A percentile compares a stretch with the other conserved stretches of the same genome.
Evolutionary conservation across 1,140 invertebrate species (phyloP).

Genomic region (Aricia agestis): DNA sequence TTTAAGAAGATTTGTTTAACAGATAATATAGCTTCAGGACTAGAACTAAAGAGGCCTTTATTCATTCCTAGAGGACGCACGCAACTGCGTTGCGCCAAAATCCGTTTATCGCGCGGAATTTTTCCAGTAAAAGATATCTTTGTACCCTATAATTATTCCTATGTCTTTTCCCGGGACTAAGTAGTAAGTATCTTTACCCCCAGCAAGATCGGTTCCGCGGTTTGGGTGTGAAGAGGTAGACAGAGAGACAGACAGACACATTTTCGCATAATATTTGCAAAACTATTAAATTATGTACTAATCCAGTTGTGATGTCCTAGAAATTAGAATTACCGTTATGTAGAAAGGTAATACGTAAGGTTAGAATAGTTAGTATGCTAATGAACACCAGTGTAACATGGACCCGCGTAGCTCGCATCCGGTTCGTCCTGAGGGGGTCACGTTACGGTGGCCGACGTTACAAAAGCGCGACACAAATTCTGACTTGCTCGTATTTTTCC

Average conservation of each 20-base stretch:
- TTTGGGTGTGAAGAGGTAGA: too few relatives aligned
- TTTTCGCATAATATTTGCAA: too few relatives aligned
- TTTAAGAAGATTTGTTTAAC: neutral
- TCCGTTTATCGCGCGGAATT: too few relatives aligned
- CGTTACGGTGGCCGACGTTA: neutral
- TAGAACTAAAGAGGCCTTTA: neutral
- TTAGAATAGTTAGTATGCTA: neutral
- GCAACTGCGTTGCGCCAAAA: too few relatives aligned
- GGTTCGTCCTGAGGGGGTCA: neutral
- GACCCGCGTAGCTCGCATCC: neutral
- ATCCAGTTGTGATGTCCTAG: too few relatives aligned
- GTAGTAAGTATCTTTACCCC: too few relatives aligned
- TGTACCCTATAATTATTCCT: too few relatives aligned
- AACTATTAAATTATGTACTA: too few relatives aligned
- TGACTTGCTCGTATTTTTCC: neutral
- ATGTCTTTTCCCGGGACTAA: too few relatives aligned
- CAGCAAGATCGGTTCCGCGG: too few relatives aligned
- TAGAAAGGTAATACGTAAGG: neutral
- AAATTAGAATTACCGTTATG: neutral
- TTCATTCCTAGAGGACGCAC: neutral
- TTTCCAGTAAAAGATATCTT: too few relatives aligned
- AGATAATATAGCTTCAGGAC: neutral
- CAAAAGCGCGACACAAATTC: conserved; percentile 1
- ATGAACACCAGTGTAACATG: neutral
- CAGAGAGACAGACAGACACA: too few relatives aligned